Conservation (phyloP, 1,140 invertebrate species). For the Riptortus pedestris region DNA sequence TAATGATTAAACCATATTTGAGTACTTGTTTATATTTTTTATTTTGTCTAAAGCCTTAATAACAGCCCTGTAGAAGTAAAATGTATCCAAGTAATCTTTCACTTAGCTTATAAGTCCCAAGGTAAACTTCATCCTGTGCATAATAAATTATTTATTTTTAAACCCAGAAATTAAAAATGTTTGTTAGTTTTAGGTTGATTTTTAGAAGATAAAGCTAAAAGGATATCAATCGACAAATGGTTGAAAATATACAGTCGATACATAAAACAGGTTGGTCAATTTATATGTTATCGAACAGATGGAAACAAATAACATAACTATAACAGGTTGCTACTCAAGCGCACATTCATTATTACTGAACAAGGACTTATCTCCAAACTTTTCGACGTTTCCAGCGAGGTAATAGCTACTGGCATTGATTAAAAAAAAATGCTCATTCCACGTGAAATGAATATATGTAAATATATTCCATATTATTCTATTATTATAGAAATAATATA, state of each 20-base stretch:
- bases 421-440: too few relatives aligned
- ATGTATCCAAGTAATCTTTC: too few relatives aligned
- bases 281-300: background rate
- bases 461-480: too few relatives aligned
- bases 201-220: slow-evolving; percentile 9
- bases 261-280: background rate
- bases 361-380: slow-evolving; percentile 1
- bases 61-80: too few relatives aligned
- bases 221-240: slow-evolving; percentile 4
- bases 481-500: slow-evolving; percentile 4
- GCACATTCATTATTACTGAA: background rate
- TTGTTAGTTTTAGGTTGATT: slow-evolving; percentile 15
- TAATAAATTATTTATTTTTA: background rate
- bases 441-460: too few relatives aligned
- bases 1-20: too few relatives aligned
- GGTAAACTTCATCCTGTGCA: background rate
- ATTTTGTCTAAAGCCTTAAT: too few relatives aligned
- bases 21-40: too few relatives aligned
- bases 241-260: slow-evolving; percentile 3
- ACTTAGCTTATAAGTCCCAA: slow-evolving; percentile 4
- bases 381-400: background rate
- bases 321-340: slow-evolving; percentile 3
- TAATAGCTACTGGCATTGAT: too few relatives aligned
- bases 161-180: slow-evolving; percentile 2
- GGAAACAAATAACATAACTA: background rate